A percentile compares a stretch with the other conserved stretches of the same genome.
Evolutionary conservation across 2,797 vertebrate genomes (phyloP).

Genomic region (Hypotaenidia okinawae): DNA sequence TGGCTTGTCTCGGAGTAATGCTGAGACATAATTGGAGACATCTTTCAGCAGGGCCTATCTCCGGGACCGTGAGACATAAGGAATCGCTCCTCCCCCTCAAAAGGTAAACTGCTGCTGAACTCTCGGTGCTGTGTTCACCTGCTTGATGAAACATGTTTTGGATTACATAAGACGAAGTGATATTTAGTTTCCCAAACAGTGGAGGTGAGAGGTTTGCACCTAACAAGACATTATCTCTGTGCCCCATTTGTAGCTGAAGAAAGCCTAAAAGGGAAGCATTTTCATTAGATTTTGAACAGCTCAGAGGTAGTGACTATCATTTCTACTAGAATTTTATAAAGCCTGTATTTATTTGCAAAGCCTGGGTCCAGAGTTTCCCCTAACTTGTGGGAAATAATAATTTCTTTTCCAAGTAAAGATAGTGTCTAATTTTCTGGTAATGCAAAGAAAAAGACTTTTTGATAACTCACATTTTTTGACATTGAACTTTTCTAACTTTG

Average conservation of each 20-base stretch:
- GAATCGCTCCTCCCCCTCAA: conserved; percentile 15
- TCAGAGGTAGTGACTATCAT: not conserved
- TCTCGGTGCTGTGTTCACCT: not conserved
- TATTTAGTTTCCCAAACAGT: not conserved
- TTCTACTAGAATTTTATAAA: not conserved
- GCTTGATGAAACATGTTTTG: conserved; percentile 54
- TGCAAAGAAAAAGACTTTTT: not conserved
- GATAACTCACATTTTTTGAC: not conserved
- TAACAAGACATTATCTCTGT: not conserved
- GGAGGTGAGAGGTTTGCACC: not conserved
- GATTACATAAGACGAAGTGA: conserved; percentile 20
- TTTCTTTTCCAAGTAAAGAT: not conserved
- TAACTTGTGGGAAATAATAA: fast-evolving
- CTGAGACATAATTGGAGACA: conserved; percentile 17
- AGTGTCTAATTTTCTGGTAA: not conserved
- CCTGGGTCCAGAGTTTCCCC: not conserved
- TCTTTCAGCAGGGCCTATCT: conserved; percentile 49
- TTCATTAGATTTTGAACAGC: not conserved
- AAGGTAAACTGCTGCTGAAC: conserved; percentile 42
- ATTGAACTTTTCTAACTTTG: not conserved
- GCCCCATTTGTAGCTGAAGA: not conserved
- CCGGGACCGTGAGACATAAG: not conserved
- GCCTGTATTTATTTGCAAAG: not conserved
- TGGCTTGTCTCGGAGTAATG: conserved; percentile 15
- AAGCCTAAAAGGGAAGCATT: not conserved